Evolutionary conservation across 2,888 invertebrate species (phyloP).

Genomic region (Aleiodes leptofemur): DNA sequence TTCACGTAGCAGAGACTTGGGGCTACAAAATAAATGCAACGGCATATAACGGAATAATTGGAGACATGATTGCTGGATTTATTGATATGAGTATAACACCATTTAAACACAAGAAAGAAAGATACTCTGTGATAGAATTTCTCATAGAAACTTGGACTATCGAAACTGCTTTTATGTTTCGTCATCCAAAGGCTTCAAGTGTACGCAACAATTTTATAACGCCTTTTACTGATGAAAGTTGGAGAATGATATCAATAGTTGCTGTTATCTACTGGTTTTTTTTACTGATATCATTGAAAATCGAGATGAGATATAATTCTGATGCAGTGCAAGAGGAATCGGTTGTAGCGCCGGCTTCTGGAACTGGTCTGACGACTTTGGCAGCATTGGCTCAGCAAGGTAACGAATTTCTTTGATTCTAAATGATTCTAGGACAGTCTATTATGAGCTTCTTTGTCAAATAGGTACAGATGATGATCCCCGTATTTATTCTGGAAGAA

Average conservation of each 20-base stretch:
- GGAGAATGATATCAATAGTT: slow-evolving; percentile 76
- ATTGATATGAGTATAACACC: slow-evolving; percentile 84
- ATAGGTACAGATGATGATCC: slow-evolving; percentile 71
- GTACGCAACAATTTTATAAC: slow-evolving; percentile 81
- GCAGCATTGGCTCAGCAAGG: slow-evolving; percentile 77
- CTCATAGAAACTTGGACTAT: slow-evolving; percentile 81
- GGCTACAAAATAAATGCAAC: slow-evolving; percentile 64
- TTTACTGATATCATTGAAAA: slow-evolving; percentile 55
- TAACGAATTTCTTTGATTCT: background rate
- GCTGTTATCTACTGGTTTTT: slow-evolving; percentile 59
- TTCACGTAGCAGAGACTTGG: slow-evolving; percentile 61
- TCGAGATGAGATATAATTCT: slow-evolving; percentile 51
- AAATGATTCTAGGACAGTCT: background rate
- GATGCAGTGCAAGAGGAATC: slow-evolving; percentile 38
- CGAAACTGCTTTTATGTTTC: slow-evolving; percentile 82
- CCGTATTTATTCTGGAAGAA: slow-evolving; percentile 74
- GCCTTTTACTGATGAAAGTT: slow-evolving; percentile 79
- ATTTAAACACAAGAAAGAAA: slow-evolving; percentile 80
- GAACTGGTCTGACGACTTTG: slow-evolving; percentile 71
- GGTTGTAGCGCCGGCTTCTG: slow-evolving; percentile 37
- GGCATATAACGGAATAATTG: slow-evolving; percentile 64
- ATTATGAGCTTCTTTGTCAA: background rate
- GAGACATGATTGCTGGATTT: slow-evolving; percentile 65
- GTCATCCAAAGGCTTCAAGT: slow-evolving; percentile 80
- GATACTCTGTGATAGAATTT: slow-evolving; percentile 78